Evolutionary conservation across 2,113 vertebrate species (phyloP).

Genomic region (Vidua macroura): DNA sequence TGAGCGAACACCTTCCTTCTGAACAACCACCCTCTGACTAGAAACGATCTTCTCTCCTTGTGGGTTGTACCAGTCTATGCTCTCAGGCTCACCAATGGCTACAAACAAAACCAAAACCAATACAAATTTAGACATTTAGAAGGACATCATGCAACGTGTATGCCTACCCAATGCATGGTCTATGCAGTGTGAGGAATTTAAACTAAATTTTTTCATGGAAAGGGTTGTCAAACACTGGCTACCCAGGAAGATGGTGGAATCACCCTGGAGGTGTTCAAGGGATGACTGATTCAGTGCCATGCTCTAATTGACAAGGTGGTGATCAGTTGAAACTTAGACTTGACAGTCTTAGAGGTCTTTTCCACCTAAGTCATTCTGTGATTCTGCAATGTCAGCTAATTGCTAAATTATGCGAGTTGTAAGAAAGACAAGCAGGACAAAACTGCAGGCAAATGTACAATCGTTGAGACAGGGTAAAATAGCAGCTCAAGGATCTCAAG

Average conservation of each 20-base stretch:
- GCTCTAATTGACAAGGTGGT: not conserved
- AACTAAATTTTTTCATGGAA: not conserved
- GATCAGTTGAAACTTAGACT: not conserved
- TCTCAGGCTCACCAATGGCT: conserved; percentile 92
- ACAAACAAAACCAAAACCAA: not conserved
- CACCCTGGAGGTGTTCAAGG: not conserved
- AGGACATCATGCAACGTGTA: fast-evolving
- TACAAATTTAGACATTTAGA: not conserved
- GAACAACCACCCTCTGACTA: conserved; percentile 85
- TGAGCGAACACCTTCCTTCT: conserved; percentile 87
- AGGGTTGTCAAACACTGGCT: not conserved
- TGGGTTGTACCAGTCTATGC: conserved; percentile 94
- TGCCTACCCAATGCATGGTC: not conserved
- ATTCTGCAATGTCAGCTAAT: not conserved
- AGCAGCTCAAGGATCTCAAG: not conserved
- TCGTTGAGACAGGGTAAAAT: not conserved
- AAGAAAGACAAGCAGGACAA: not conserved
- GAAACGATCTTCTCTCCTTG: conserved; percentile 91
- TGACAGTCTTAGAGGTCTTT: not conserved
- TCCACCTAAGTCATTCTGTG: too few relatives aligned
- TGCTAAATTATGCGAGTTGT: not conserved
- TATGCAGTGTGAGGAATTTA: not conserved
- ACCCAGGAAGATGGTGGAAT: not conserved
- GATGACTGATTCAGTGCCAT: not conserved
- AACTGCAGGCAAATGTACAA: not conserved